Evolutionary conservation across 2,797 vertebrate genomes (phyloP), one percentile per base, ranked within the genome.

Genomic region (Xyrichtys novacula): DNA sequence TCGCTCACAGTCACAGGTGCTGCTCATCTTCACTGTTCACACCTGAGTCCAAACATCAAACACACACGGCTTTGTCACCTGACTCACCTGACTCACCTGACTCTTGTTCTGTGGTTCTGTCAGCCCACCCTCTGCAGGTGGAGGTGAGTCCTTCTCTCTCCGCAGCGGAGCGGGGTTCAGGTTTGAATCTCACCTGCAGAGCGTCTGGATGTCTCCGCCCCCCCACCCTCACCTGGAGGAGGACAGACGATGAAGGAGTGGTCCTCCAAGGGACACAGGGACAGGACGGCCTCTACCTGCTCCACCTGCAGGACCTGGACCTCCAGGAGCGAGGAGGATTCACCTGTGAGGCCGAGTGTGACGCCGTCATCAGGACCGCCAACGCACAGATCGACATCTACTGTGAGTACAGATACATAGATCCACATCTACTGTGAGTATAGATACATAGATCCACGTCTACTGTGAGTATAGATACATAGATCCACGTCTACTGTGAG

Each of bases 41-140:
- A 32, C 31, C 31, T 9, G 31, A 32, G 8, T 32, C 12, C 12
- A 9, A 12, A 11, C 12, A 36, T 14, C 12, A n/a, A n/a, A n/a
- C n/a, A 17, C 31, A 32, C 31, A 8, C 9, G 31, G 12, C 31
- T 32, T 32, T 32, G 9, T 36, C n/a, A n/a, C n/a, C n/a, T n/a
- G n/a, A n/a, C n/a, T n/a, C n/a, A n/a, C n/a, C n/a, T n/a, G n/a
- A n/a, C n/a, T n/a, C n/a, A n/a, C 11, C 25, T 8, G 25, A 28
- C n/a, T 5, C 12, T 12, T 19, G 2, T 14, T 14, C 7, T 17
- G 12, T 26, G 3, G 4, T 23, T 55, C n/a, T 58, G 66, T 7
- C 88, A 98, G 97, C 83, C 65, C 85, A 93, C 71, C 93, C 91
- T 20, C 93, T 96, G 76, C 85, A 94, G 80, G 88, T 97, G 11